Percentiles rank a stretch among this genome's conserved stretches.
phyloP scores from a whole-genome alignment of 1,140 invertebrate genomes.

The Diabrotica virgifera region DNA sequence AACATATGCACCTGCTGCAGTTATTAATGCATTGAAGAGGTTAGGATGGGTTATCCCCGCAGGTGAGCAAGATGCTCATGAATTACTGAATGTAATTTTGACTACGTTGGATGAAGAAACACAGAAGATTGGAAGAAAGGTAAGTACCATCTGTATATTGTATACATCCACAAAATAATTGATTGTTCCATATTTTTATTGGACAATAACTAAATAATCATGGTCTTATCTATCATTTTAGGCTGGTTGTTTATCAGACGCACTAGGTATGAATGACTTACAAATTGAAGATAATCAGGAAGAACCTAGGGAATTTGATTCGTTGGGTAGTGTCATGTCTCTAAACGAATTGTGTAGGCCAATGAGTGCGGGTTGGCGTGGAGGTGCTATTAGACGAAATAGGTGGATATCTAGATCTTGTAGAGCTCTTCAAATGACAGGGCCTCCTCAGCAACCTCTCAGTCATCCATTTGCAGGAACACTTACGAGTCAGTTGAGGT shows the following conservation, averaged over 20 bases:
- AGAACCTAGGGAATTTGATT: conserved; percentile 36
- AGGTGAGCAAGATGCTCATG: conserved; percentile 91
- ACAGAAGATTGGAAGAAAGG: conserved; percentile 52
- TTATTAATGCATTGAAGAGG: conserved; percentile 70
- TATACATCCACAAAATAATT: neutral
- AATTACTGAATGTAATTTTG: conserved; percentile 82
- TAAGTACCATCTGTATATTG: neutral
- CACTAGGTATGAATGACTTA: conserved; percentile 53
- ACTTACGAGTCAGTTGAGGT: conserved; percentile 80
- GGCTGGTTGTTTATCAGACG: conserved; percentile 70
- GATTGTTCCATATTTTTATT: no score
- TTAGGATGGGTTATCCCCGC: conserved; percentile 81
- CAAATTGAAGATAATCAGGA: conserved; percentile 26
- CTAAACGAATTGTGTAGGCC: conserved; percentile 45
- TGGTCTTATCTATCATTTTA: conserved; percentile 32
- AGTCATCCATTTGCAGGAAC: conserved; percentile 73
- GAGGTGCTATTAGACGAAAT: conserved; percentile 40
- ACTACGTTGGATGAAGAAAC: conserved; percentile 84
- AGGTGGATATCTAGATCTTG: conserved; percentile 49
- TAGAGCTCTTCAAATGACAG: conserved; percentile 50
- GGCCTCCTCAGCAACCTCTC: conserved; percentile 50
- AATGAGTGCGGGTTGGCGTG: conserved; percentile 39
- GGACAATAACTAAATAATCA: no score
- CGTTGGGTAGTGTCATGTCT: conserved; percentile 45
- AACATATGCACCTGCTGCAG: conserved; percentile 63